phyloP scores from a whole-genome alignment of 1,140 invertebrate species.

The Akabosia matsudoensis region DNA sequence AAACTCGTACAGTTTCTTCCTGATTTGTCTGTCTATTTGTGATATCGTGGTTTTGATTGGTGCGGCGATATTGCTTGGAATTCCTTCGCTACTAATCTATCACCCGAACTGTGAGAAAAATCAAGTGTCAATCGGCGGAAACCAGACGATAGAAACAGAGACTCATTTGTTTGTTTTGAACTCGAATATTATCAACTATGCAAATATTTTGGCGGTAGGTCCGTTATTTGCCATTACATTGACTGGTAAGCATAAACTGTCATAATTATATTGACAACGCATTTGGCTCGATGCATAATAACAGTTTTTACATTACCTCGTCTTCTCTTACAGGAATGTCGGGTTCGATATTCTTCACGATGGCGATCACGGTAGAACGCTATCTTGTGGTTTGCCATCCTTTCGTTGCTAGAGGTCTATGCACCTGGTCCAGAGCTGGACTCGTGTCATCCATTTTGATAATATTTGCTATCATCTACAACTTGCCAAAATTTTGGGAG shows the following conservation, averaged over 20 bases:
- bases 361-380: constrained; percentile 89
- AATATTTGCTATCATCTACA: constrained; percentile 78
- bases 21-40: constrained; percentile 82
- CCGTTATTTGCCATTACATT: not conserved
- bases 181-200: not conserved
- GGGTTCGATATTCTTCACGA: constrained; percentile 90
- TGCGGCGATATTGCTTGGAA: constrained; percentile 78
- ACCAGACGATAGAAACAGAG: not conserved
- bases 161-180: not conserved
- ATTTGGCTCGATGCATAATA: too few relatives aligned
- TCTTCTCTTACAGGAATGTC: constrained; percentile 60
- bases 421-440: constrained; percentile 81
- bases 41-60: constrained; percentile 82
- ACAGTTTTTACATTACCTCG: too few relatives aligned
- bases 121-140: too few relatives aligned
- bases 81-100: constrained; percentile 55
- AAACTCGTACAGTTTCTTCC: constrained; percentile 86
- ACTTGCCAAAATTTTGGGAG: constrained; percentile 66
- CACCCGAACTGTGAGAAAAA: too few relatives aligned
- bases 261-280: not conserved
- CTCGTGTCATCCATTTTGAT: constrained; percentile 77
- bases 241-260: not conserved
- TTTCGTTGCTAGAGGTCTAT: constrained; percentile 76
- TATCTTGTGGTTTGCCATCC: constrained; percentile 96
- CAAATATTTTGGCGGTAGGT: not conserved